Base-by-base conservation (phyloP, 2,113 vertebrate species). In the Rhineura floridana region DNA sequence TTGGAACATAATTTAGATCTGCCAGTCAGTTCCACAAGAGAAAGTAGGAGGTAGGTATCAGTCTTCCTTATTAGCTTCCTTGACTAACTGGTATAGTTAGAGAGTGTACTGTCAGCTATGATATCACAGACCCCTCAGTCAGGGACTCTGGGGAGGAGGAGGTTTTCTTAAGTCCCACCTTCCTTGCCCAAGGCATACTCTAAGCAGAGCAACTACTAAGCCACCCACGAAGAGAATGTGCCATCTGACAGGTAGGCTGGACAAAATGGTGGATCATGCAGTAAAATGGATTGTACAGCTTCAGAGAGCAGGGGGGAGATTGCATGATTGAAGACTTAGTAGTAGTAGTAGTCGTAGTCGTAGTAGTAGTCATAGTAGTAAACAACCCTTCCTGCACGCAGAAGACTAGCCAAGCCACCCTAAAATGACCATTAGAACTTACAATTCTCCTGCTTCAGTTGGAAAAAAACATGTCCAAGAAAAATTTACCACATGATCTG, bases 1-100 rank as follows among this genome's bases (percentile, higher is more conserved):
- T 83, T 95, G 78, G 97, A 97, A 83, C 90, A 95, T 91, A 95
- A n/a, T 89, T 93, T 86, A 4, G 95, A 96, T 85, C 94, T 95
- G 59, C 96, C 96, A 44, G 87, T 62, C 2, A 92, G 91, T 85
- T 94, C 97, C 0, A 19, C 96, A 0, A 97, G 96, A 87, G 98
- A 98, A 85, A 90, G 92, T 0, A 97, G 95, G 87, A 98, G 98
- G 98, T 99, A 81, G 96, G 97, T 94, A 75, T 11, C 30, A 30
- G 62, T 76, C n/a, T n/a, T n/a, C n/a, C n/a, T n/a, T n/a, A n/a
- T n/a, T n/a, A 19, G 70, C n/a, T 72, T 72, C 3, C 19, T 8
- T 72, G 70, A 36, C 70, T 25, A 70, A 50, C 30, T 36, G 19
- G 44, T 65, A 39, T 42, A 33, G 1, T 72, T 19, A 59, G 36